These are phyloP conservation scores for Rhegmatorhina hoffmannsi DNA, from an alignment of 2,113 vertebrate genomes.

Conservation along the genomic window DNA sequence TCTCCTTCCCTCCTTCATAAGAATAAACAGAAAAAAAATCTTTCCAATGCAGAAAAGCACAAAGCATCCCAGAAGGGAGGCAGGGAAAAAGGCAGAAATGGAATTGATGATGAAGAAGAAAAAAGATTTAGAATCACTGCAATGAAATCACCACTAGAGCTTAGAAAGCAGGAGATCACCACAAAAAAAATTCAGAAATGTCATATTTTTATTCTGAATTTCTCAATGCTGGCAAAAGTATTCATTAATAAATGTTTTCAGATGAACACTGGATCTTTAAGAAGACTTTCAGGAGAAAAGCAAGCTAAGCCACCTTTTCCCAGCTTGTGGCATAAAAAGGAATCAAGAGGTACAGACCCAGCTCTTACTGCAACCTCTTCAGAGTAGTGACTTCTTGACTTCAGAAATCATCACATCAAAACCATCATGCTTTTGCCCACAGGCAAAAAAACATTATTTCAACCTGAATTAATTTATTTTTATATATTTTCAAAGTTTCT, in stretches of 20 bases:
- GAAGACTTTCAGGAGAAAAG: neutral
- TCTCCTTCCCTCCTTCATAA: neutral
- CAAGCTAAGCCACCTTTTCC: neutral
- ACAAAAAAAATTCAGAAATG: neutral
- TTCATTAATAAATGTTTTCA: neutral
- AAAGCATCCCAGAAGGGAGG: neutral
- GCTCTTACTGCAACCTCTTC: neutral
- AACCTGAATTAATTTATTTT: neutral
- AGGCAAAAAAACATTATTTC: neutral
- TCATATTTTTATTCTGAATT: neutral
- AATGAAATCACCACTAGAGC: neutral
- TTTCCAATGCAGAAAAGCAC: neutral
- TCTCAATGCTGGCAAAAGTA: neutral
- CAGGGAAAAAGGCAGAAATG: neutral
- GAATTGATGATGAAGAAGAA: neutral
- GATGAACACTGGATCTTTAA: neutral
- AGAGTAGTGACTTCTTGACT: neutral
- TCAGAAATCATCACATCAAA: neutral
- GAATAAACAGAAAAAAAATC: neutral
- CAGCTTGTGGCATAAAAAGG: neutral
- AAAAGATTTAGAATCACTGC: neutral
- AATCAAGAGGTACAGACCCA: neutral
- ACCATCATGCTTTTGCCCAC: neutral
- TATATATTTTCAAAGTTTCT: neutral
- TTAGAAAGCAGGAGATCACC: neutral